A percentile compares a stretch with the other conserved stretches of the same genome.
These are phyloP conservation scores for Pollenia amentaria DNA, from an alignment of 2,888 invertebrate species.

Conservation along the genomic window DNA sequence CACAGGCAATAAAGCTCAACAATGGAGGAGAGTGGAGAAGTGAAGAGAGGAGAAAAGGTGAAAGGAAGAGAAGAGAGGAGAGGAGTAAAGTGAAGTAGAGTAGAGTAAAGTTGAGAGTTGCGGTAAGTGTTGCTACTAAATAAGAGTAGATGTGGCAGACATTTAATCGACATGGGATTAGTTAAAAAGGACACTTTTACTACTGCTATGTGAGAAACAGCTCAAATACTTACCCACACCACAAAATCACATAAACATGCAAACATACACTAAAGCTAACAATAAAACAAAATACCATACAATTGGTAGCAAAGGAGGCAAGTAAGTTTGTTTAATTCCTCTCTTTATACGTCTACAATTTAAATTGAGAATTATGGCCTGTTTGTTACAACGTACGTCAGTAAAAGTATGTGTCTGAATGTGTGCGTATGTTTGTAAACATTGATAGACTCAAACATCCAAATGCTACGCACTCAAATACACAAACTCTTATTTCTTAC, in stretches of 20 bases:
- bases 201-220: constrained; percentile 75
- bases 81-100: not conserved
- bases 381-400: constrained; percentile 24
- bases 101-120: not conserved
- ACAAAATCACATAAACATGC: constrained; percentile 28
- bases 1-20: constrained; percentile 32
- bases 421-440: not conserved
- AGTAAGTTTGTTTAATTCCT: constrained; percentile 70
- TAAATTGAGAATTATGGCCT: constrained; percentile 75
- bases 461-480: constrained; percentile 52
- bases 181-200: constrained; percentile 74
- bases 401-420: not conserved
- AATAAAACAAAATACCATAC: not conserved
- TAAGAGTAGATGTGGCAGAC: constrained; percentile 68
- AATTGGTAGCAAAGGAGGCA: constrained; percentile 15
- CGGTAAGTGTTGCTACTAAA: constrained; percentile 50
- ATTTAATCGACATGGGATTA: constrained; percentile 83
- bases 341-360: constrained; percentile 71
- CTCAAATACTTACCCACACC: constrained; percentile 66
- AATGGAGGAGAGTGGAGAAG: constrained; percentile 15
- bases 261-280: not conserved
- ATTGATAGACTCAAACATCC: constrained; percentile 63
- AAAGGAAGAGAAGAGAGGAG: constrained; percentile 16
- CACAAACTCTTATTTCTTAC: constrained; percentile 34
- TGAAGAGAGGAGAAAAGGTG: not conserved